Conservation (phyloP, 2,888 invertebrate species). For the Dicyrtoma fusca region DNA sequence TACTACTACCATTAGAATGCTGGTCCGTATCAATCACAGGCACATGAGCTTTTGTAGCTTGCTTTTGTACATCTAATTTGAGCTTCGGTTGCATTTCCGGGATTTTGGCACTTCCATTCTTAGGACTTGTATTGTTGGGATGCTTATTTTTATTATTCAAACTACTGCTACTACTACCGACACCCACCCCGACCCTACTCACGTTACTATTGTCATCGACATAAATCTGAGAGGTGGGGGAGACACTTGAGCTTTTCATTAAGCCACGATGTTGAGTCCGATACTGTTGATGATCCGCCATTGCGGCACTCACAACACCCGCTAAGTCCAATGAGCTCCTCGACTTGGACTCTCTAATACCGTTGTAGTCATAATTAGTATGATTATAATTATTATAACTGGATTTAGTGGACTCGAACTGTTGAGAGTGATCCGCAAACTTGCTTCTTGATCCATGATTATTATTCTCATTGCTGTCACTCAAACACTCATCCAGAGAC, state of each 20-base stretch:
- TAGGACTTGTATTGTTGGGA: background rate
- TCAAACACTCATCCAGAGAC: too few species aligned
- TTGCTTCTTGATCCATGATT: background rate
- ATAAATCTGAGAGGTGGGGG: background rate
- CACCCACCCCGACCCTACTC: too few species aligned
- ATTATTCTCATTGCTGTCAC: background rate
- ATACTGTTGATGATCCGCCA: background rate
- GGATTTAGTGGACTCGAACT: too few species aligned
- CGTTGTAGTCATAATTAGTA: background rate
- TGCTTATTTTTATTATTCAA: too few species aligned
- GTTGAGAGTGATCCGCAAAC: too few species aligned
- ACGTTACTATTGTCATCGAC: too few species aligned
- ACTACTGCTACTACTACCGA: background rate
- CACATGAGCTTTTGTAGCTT: background rate
- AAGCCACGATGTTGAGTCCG: background rate
- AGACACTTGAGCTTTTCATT: background rate
- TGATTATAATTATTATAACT: too few species aligned
- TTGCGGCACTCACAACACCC: background rate
- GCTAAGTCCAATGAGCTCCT: background rate
- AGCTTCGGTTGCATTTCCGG: background rate
- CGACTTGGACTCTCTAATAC: background rate
- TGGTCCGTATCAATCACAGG: conserved; percentile 4
- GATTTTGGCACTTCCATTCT: conserved; percentile 23
- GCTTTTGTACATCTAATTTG: background rate
- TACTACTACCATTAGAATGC: conserved; percentile 1